Evolutionary conservation across 2,888 invertebrate species (phyloP), one percentile per base, ranked within the genome.

Genomic region (Phlogophora meticulosa): DNA sequence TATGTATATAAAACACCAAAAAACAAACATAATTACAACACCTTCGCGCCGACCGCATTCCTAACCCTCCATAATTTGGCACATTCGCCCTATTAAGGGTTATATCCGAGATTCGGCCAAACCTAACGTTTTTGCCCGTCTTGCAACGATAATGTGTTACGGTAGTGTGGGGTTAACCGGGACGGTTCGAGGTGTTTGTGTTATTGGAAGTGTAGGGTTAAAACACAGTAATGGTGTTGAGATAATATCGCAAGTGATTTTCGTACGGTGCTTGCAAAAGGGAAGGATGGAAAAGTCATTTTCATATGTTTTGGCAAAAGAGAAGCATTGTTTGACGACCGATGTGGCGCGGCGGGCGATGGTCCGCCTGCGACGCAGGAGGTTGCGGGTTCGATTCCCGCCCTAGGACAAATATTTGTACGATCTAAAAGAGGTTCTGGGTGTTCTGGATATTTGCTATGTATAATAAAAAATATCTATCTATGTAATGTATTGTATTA

Each of bases 51-150:
- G 32, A 36, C 51, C 69, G 10, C 40, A 64, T 56, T 38, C 49
- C 42, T 53, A 32, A 51, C 45, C 57, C 71, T 67, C 60, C 65
- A 72, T 85, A 87, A 88, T 88, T 88, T 86, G 87, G 85, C 87
- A 88, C 90, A 86, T 87, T 89, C 85, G 79, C 88, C 78, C 83
- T 86, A 91, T 91, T 91, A 91, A 88, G 87, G 86, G 88, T 87
- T 90, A 91, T 88, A 87, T 86, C 88, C 72, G 78, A 85, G 89
- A 90, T 90, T 90, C 81, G 76, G 80, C 61, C 89, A 81, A 90
- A 85, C 82, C 82, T 81, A 70, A 56, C 60, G 83, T 83, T 85
- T 76, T 76, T 53, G 69, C 68, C 49, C 46, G 71, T 67, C 78
- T 76, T 76, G 72, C 73, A 66, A 67, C 46, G 67, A 66, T 79